Conservation (phyloP, 2,888 invertebrate species). For the Volucella inanis region DNA sequence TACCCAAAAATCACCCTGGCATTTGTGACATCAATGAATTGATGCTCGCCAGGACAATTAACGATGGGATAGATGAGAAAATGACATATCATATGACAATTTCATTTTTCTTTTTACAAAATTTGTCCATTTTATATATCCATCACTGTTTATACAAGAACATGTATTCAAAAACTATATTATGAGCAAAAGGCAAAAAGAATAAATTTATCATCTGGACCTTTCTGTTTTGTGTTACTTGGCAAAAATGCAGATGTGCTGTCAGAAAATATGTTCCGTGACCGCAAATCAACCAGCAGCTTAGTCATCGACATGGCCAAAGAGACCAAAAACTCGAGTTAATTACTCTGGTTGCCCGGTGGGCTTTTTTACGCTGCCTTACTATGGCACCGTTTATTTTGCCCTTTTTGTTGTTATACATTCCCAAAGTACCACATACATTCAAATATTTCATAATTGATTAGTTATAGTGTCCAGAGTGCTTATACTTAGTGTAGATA, state of each 20-base stretch:
- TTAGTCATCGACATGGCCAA: slow-evolving; percentile 50
- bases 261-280: slow-evolving; percentile 67
- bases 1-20: too few species aligned
- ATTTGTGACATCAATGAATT: too few species aligned
- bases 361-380: slow-evolving; percentile 27
- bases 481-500: background rate
- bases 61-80: too few species aligned
- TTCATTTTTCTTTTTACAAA: background rate
- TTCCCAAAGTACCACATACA: slow-evolving; percentile 1
- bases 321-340: slow-evolving; percentile 37
- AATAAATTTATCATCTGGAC: slow-evolving; percentile 58
- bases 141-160: slow-evolving; percentile 36
- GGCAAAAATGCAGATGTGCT: slow-evolving; percentile 64
- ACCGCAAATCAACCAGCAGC: slow-evolving; percentile 67
- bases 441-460: slow-evolving; percentile 16
- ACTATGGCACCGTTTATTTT: slow-evolving; percentile 10
- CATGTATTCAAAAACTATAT: background rate
- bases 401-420: background rate
- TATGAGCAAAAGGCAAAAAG: background rate
- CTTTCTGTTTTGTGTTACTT: slow-evolving; percentile 21
- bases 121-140: background rate
- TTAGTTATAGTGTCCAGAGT: slow-evolving; percentile 10
- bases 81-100: too few species aligned
- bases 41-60: too few species aligned
- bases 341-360: slow-evolving; percentile 45